Conservation (phyloP, 2,113 vertebrate genomes). For the Dolichallabes microphthalmus region DNA sequence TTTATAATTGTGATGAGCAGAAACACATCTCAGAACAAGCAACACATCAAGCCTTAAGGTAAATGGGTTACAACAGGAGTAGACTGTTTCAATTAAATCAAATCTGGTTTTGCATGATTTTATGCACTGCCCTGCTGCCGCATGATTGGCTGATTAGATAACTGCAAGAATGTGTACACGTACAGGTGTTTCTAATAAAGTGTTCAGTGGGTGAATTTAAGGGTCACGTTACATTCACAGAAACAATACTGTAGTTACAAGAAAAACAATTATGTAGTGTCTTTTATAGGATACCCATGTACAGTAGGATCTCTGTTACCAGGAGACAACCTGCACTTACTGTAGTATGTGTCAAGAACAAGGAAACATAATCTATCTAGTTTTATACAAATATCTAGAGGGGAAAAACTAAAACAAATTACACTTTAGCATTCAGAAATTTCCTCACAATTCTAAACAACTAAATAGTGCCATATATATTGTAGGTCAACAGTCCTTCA, state of each 20-base stretch:
- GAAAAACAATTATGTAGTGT: background rate
- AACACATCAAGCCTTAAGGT: too few species aligned
- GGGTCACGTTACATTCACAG: background rate
- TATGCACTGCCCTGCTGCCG: background rate
- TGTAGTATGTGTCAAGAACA: background rate
- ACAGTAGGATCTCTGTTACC: background rate
- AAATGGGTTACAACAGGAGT: too few species aligned
- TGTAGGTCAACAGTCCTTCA: background rate
- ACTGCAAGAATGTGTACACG: background rate
- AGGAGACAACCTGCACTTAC: background rate
- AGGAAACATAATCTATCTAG: background rate
- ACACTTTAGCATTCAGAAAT: background rate
- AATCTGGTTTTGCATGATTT: background rate
- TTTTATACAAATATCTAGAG: too few species aligned
- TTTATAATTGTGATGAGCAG: too few species aligned
- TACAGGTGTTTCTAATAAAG: background rate
- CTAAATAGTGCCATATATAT: background rate
- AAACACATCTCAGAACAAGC: too few species aligned
- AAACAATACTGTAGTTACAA: background rate
- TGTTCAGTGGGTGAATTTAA: background rate
- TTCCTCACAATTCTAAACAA: background rate
- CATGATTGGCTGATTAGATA: background rate
- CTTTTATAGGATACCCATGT: background rate
- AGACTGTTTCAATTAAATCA: too few species aligned
- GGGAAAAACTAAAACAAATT: too few species aligned